Evolutionary conservation across 1,140 invertebrate genomes (phyloP), one percentile per base, ranked within the genome.

Genomic region (Cydia splendana): DNA sequence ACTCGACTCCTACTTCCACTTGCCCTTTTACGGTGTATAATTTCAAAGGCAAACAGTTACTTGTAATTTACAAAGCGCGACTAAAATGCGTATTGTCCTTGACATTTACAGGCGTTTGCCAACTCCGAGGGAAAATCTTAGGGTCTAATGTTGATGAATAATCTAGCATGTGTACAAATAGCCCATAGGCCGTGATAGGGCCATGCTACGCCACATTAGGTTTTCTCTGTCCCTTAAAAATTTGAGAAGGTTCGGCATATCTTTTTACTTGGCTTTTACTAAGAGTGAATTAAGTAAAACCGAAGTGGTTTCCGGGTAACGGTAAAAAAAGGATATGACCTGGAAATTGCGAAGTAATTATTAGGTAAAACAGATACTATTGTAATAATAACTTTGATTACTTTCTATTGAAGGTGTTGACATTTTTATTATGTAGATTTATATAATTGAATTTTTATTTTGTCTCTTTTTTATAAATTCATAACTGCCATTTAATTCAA

Each of bases 111-210:
- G 18, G 12, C 28, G 28, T 30, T 30, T 69, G 65, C 65, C 30
- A 34, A 28, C 65, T 34, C 30, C 30, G 15, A 69, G 28, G 65
- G 65, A 69, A 65, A 69, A 69, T 69, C 65, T 30, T 15, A 10
- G 15, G 65, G 28, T 24, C 65, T 69, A 69, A 69, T 69, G 65
- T 69, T 69, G 65, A 69, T 69, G 28, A 69, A 65, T 65, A 69
- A 69, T 69, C 65, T 69, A 69, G 24, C 65, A 34, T 34, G 65
- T 69, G 65, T 69, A 69, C 65, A 69, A 69, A 69, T 69, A 34
- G 30, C 30, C 65, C 65, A 69, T 69, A 38, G 65, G 28, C 28
- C 30, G 28, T 69, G 28, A 69, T 34, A 69, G 65, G 65, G 13
- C 7, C 65, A 69, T 69, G n/a, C 5, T 12, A 69, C 30, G 65